A percentile compares a stretch with the other conserved stretches of the same genome.
Evolutionary conservation across 1,140 invertebrate genomes (phyloP).

Genomic region (Bemisia tabaci): DNA sequence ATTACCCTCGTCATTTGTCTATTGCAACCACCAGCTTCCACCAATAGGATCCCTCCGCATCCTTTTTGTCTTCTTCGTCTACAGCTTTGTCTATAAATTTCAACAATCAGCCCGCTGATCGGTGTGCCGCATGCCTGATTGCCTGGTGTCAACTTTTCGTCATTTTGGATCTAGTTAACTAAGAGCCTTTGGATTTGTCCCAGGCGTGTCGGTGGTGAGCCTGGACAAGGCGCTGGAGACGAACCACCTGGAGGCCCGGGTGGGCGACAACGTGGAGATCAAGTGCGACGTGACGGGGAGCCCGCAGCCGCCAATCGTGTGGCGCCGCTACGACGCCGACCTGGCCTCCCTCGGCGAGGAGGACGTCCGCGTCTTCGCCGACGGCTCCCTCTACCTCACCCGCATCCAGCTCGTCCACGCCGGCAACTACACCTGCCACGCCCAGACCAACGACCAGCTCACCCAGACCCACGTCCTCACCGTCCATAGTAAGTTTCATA

Average conservation of each 20-base stretch:
- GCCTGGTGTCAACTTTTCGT: no score
- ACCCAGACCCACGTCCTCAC: constrained; percentile 61
- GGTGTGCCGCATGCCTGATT: no score
- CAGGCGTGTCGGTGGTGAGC: constrained; percentile 56
- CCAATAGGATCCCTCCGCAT: no score
- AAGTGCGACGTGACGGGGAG: constrained; percentile 61
- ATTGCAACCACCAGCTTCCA: no score
- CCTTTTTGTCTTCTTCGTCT: no score
- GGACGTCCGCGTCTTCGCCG: constrained; percentile 49
- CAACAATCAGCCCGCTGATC: no score
- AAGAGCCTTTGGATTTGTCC: no score
- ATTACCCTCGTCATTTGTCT: no score
- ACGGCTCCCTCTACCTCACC: constrained; percentile 61
- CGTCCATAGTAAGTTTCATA: constrained; percentile 52
- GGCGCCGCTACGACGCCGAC: constrained; percentile 53
- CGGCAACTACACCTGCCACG: constrained; percentile 69
- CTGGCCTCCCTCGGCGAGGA: constrained; percentile 47
- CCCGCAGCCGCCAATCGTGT: constrained; percentile 54
- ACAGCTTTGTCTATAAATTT: no score
- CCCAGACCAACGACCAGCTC: constrained; percentile 54
- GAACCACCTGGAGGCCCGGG: constrained; percentile 48
- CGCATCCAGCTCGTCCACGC: constrained; percentile 59
- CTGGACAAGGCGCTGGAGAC: constrained; percentile 58
- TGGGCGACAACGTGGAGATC: constrained; percentile 66
- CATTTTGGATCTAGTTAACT: no score